Evolutionary conservation across 2,797 vertebrate species (phyloP).

Genomic region (Mormyrus hasselquistii): DNA sequence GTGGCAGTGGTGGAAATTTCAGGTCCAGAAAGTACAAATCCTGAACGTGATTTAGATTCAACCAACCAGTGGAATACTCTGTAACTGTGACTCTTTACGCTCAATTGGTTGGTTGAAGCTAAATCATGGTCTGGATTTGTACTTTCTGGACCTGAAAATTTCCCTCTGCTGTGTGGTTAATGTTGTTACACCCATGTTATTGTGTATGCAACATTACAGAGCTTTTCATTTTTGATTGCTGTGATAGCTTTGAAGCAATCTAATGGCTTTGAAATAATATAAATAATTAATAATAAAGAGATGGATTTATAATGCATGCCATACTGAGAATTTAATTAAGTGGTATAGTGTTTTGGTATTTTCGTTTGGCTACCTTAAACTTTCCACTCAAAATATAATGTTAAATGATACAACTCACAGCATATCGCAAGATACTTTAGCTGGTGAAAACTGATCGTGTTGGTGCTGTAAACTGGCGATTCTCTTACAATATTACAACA

Average conservation of each 20-base stretch:
- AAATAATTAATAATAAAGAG: neutral
- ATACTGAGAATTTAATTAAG: neutral
- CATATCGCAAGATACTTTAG: neutral
- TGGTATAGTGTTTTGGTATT: neutral
- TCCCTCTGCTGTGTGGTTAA: neutral
- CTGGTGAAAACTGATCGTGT: neutral
- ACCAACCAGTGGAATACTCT: no score
- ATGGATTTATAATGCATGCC: neutral
- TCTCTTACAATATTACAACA: neutral
- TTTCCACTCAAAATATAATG: neutral
- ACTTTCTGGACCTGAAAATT: no score
- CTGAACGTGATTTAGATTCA: no score
- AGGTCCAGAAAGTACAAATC: no score
- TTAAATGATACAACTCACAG: neutral
- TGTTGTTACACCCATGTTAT: neutral
- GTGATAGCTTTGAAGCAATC: neutral
- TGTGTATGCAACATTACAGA: neutral
- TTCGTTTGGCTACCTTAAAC: neutral
- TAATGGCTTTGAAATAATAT: neutral
- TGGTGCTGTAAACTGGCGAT: neutral
- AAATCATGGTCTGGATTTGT: no score
- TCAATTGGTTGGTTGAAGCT: no score
- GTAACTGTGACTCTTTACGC: no score
- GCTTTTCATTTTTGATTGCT: neutral
- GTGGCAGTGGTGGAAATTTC: no score